Evolutionary conservation across 1,140 invertebrate genomes (phyloP).

Genomic region (Drosophila guanche): DNA sequence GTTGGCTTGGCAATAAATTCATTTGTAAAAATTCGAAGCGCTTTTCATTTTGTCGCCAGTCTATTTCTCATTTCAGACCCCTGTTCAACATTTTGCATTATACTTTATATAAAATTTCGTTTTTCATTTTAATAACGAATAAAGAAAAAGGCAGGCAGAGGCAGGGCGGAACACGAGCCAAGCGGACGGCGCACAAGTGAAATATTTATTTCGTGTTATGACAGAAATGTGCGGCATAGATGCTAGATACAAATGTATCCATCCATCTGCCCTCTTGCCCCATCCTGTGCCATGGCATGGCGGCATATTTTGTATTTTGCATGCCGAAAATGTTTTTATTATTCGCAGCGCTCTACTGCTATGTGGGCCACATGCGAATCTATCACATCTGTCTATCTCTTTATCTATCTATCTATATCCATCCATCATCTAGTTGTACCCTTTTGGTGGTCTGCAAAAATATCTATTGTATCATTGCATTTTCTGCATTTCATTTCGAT

Average conservation of each 20-base stretch:
- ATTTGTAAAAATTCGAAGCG: conserved; percentile 71
- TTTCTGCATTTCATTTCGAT: conserved; percentile 41
- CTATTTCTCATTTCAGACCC: conserved; percentile 64
- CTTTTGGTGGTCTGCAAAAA: conserved; percentile 6
- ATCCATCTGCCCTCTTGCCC: background rate
- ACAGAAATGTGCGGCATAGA: conserved; percentile 70
- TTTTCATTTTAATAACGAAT: conserved; percentile 73
- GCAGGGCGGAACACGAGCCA: background rate
- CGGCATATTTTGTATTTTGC: conserved; percentile 39
- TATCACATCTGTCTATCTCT: conserved; percentile 27
- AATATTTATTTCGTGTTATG: conserved; percentile 77
- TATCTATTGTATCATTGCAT: conserved; percentile 26
- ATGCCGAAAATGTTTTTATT: conserved; percentile 65
- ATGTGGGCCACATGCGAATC: conserved; percentile 56
- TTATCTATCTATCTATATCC: conserved; percentile 37
- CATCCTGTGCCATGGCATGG: background rate
- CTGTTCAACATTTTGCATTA: conserved; percentile 15
- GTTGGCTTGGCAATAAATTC: conserved; percentile 66
- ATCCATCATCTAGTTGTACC: background rate
- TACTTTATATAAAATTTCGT: conserved; percentile 69
- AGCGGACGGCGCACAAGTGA: conserved; percentile 11
- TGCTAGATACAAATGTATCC: conserved; percentile 51
- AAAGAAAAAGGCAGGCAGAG: conserved; percentile 19
- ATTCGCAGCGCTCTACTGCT: conserved; percentile 64
- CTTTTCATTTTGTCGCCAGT: conserved; percentile 40